These are phyloP conservation scores for Autographa pulchrina DNA, from an alignment of 2,888 invertebrate species.

Conservation along the genomic window DNA sequence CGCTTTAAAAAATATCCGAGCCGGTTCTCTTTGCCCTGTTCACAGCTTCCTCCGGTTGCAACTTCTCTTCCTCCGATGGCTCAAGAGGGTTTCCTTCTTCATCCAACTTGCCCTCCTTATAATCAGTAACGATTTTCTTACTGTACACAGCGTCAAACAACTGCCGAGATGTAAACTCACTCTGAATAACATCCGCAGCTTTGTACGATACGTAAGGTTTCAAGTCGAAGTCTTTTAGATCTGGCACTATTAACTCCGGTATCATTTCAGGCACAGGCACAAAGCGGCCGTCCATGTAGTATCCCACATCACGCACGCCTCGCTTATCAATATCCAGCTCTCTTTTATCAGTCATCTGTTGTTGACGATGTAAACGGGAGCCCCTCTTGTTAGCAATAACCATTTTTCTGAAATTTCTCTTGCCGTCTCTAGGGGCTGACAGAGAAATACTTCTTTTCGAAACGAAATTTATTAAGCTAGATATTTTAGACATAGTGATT, in stretches of 20 bases:
- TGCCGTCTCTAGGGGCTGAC: constrained; percentile 88
- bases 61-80: constrained; percentile 92
- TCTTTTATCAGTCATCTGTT: constrained; percentile 89
- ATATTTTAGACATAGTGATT: constrained; percentile 81
- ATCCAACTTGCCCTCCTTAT: constrained; percentile 91
- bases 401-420: constrained; percentile 96
- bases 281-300: constrained; percentile 87
- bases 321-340: constrained; percentile 92
- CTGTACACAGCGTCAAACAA: constrained; percentile 95
- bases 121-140: constrained; percentile 94
- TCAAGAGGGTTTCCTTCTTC: constrained; percentile 91
- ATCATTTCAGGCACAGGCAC: constrained; percentile 95
- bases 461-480: constrained; percentile 73
- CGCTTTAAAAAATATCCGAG: constrained; percentile 92
- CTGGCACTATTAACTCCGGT: constrained; percentile 97
- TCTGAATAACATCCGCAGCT: constrained; percentile 92
- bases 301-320: constrained; percentile 92
- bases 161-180: constrained; percentile 95
- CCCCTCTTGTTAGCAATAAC: constrained; percentile 93
- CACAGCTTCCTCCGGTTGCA: constrained; percentile 93
- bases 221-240: constrained; percentile 94
- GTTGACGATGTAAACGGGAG: constrained; percentile 90
- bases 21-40: constrained; percentile 93
- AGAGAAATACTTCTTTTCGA: constrained; percentile 79
- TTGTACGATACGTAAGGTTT: constrained; percentile 98